Evolutionary conservation across 1,140 invertebrate species (phyloP).

Genomic region (Scaptomyza pallida): DNA sequence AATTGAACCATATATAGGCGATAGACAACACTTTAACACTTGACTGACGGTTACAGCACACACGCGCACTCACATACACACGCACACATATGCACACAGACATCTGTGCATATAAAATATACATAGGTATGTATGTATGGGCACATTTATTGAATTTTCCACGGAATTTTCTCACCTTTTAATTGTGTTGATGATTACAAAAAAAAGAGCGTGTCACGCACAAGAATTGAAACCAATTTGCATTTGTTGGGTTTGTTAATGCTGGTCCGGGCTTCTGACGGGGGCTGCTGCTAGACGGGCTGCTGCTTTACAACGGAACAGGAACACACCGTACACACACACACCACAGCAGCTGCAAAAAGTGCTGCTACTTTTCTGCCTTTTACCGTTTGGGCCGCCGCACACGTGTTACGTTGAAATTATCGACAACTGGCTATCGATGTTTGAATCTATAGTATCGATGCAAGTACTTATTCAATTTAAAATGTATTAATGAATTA

Average conservation of each 20-base stretch:
- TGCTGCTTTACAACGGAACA: slow-evolving; percentile 51
- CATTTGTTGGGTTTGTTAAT: slow-evolving; percentile 46
- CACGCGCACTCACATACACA: slow-evolving; percentile 30
- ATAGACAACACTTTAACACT: slow-evolving; percentile 48
- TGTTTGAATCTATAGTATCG: not conserved
- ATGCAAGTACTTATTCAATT: not conserved
- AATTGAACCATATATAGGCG: slow-evolving; percentile 46
- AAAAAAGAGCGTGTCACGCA: slow-evolving; percentile 52
- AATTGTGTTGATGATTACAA: slow-evolving; percentile 35
- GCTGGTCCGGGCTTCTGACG: slow-evolving; percentile 38
- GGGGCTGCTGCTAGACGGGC: slow-evolving; percentile 45
- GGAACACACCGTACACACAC: slow-evolving; percentile 46
- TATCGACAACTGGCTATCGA: slow-evolving; percentile 20
- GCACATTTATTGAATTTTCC: slow-evolving; percentile 75
- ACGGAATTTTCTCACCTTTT: slow-evolving; percentile 51
- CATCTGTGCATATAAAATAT: slow-evolving; percentile 8
- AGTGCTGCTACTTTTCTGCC: slow-evolving; percentile 44
- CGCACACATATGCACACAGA: slow-evolving; percentile 12
- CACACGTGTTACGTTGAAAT: slow-evolving; percentile 50
- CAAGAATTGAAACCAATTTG: slow-evolving; percentile 40
- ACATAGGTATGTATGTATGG: slow-evolving; percentile 35
- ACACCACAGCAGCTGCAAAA: slow-evolving; percentile 48
- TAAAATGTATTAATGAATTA: not conserved
- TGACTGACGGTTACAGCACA: slow-evolving; percentile 57
- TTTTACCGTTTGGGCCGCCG: slow-evolving; percentile 41